Percentiles rank a stretch among this genome's conserved stretches.
Conservation (phyloP, 2,888 invertebrate species). For the Creontiades dilutus region DNA sequence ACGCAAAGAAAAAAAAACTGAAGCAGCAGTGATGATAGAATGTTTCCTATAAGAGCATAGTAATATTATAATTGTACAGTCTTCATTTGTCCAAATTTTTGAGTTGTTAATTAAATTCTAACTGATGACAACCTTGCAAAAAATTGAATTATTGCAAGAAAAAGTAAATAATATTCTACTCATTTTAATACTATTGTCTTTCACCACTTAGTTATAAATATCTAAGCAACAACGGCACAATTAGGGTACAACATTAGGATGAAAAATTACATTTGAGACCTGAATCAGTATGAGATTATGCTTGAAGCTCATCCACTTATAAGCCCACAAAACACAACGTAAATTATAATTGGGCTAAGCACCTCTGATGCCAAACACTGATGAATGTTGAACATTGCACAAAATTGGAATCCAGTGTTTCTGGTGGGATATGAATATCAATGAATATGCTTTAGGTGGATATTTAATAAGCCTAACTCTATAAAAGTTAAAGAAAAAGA, state of each 20-base stretch:
- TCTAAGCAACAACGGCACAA: no score
- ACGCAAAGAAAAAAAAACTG: neutral
- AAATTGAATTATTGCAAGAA: neutral
- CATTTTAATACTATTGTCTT: no score
- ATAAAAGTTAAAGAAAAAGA: constrained; percentile 7
- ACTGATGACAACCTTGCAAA: neutral
- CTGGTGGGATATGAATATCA: neutral
- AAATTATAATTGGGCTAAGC: no score
- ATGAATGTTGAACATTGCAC: no score
- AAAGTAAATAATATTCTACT: neutral
- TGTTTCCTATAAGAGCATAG: neutral
- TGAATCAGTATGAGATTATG: no score
- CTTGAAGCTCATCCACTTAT: no score
- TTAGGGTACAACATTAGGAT: no score
- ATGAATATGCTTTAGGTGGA: constrained; percentile 9
- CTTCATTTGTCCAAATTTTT: neutral
- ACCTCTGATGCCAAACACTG: no score
- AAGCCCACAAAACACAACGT: no score
- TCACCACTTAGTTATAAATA: no score
- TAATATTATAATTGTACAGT: neutral
- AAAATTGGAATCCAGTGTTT: neutral
- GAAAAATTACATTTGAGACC: no score
- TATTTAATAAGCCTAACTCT: neutral
- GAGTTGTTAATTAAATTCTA: neutral
- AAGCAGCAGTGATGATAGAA: neutral